phyloP scores from a whole-genome alignment of 2,113 vertebrate genomes.

The Rhea pennata region DNA sequence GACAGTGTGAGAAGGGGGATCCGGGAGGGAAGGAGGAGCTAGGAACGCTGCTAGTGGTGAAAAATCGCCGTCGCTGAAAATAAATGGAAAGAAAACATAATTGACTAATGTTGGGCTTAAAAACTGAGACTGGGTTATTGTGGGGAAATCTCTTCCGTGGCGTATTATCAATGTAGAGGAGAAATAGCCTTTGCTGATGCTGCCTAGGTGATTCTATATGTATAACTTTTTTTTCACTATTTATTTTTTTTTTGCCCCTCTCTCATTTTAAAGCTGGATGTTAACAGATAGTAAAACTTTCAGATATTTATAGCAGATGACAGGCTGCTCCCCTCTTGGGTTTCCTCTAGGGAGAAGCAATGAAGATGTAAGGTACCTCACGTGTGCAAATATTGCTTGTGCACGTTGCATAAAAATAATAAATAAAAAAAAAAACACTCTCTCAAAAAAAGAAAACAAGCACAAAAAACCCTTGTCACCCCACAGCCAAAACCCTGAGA shows the following conservation, averaged over 20 bases:
- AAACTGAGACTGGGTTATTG: not conserved
- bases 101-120: not conserved
- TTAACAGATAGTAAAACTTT: not conserved
- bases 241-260: not conserved
- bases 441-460: too few species aligned
- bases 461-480: not conserved
- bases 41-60: not conserved
- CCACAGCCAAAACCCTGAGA: not conserved
- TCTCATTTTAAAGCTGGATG: not conserved
- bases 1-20: not conserved
- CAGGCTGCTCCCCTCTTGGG: not conserved
- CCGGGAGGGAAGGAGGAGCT: not conserved
- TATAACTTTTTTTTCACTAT: not conserved
- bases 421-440: not conserved
- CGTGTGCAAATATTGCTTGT: not conserved
- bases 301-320: not conserved
- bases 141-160: not conserved
- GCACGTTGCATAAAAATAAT: not conserved
- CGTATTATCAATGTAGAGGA: not conserved
- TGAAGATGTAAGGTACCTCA: not conserved
- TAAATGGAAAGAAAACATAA: not conserved
- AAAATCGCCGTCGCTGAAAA: not conserved
- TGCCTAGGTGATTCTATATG: not conserved
- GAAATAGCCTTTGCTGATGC: not conserved
- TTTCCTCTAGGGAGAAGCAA: not conserved